These are phyloP conservation scores for Zophobas morio DNA, from an alignment of 1,140 invertebrate genomes.

Conservation along the genomic window DNA sequence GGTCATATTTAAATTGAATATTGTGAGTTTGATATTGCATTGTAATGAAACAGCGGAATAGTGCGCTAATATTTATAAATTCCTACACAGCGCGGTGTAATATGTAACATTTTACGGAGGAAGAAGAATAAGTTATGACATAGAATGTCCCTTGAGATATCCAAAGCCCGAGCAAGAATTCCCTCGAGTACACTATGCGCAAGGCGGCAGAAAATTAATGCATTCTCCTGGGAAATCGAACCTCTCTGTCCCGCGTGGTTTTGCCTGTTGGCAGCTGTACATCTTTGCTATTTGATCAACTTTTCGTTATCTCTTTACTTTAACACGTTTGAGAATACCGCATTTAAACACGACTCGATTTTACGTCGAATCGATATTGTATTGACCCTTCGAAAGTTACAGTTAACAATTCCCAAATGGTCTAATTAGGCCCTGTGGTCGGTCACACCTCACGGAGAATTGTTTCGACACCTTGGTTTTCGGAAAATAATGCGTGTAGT, in stretches of 20 bases:
- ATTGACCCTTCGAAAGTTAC: constrained; percentile 43
- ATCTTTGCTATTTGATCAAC: constrained; percentile 59
- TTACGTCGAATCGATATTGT: constrained; percentile 43
- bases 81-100: constrained; percentile 52
- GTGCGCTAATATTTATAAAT: constrained; percentile 52
- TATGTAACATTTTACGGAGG: constrained; percentile 59
- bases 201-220: constrained; percentile 82
- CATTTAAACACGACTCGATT: constrained; percentile 35
- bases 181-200: constrained; percentile 77
- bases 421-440: constrained; percentile 45
- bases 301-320: constrained; percentile 58
- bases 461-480: neutral
- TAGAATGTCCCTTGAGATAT: constrained; percentile 59
- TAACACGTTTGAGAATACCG: constrained; percentile 53
- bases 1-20: neutral
- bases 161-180: constrained; percentile 62
- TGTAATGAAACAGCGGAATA: constrained; percentile 44
- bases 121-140: constrained; percentile 65
- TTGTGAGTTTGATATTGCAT: constrained; percentile 18
- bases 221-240: constrained; percentile 75
- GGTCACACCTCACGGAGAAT: neutral
- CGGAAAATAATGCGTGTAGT: neutral
- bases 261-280: constrained; percentile 60
- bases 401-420: constrained; percentile 41
- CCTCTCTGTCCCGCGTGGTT: constrained; percentile 65